phyloP scores from a whole-genome alignment of 2,797 vertebrate genomes.

The Yasuhikotakia modesta region DNA sequence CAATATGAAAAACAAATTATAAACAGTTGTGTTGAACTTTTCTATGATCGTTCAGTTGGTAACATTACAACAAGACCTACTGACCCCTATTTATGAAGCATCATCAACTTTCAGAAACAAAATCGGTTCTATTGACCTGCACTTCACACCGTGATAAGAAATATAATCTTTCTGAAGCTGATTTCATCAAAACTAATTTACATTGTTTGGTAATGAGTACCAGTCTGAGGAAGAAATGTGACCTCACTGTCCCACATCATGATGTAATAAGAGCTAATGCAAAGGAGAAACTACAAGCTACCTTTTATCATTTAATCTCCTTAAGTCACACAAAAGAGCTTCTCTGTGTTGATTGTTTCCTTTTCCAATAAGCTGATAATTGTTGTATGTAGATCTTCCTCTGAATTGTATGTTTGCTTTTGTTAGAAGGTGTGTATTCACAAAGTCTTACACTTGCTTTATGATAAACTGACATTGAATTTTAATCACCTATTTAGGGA shows the following conservation, averaged over 20 bases:
- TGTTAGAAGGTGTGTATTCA: not conserved
- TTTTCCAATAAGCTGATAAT: constrained; percentile 20
- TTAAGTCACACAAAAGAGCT: constrained; percentile 1
- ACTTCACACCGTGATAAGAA: constrained; percentile 17
- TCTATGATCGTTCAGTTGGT: not conserved
- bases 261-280: constrained; percentile 27
- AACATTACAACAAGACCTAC: not conserved
- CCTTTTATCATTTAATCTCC: constrained; percentile 31
- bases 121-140: not conserved
- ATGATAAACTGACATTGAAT: constrained; percentile 9
- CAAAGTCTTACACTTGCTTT: not conserved
- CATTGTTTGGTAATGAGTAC: constrained; percentile 36
- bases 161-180: constrained; percentile 4
- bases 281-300: constrained; percentile 18
- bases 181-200: constrained; percentile 35
- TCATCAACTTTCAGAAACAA: not conserved
- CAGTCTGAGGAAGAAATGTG: constrained; percentile 29
- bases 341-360: constrained; percentile 11
- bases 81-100: not conserved
- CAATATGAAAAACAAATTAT: constrained; percentile 4
- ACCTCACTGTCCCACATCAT: constrained; percentile 24
- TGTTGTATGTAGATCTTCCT: not conserved
- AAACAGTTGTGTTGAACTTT: not conserved
- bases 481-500: not conserved
- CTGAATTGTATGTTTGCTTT: not conserved